A percentile compares a stretch with the other conserved stretches of the same genome.
Evolutionary conservation across 2,797 vertebrate species (phyloP).

Genomic region (Chaetodon trifasciatus): DNA sequence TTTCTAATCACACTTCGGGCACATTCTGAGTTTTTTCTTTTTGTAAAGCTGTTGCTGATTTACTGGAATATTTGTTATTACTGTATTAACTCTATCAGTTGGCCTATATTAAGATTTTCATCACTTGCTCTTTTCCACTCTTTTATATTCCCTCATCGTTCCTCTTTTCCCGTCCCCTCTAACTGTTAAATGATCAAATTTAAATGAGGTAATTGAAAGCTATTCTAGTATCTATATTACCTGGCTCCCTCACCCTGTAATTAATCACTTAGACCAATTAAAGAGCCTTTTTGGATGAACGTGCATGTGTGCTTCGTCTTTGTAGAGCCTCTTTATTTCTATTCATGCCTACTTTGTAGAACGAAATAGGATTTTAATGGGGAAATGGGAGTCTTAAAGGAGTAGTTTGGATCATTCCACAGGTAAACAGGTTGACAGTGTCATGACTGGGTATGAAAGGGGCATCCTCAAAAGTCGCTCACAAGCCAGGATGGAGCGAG

Average conservation of each 20-base stretch:
- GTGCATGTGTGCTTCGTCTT: conserved; percentile 65
- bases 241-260: conserved; percentile 85
- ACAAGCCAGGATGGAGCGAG: no score
- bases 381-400: background rate
- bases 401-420: background rate
- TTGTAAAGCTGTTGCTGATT: conserved; percentile 63
- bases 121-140: conserved; percentile 71
- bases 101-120: conserved; percentile 70
- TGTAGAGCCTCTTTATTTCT: conserved; percentile 15
- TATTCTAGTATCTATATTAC: conserved; percentile 87
- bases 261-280: conserved; percentile 86
- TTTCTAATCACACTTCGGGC: conserved; percentile 74
- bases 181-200: conserved; percentile 78
- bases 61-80: conserved; percentile 71
- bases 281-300: conserved; percentile 82
- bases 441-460: no score
- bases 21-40: conserved; percentile 64
- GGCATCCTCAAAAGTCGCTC: no score
- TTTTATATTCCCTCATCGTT: conserved; percentile 74
- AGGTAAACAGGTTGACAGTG: no score
- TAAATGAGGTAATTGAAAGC: conserved; percentile 84
- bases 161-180: conserved; percentile 53
- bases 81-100: conserved; percentile 66
- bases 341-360: background rate
- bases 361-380: background rate